A percentile compares a stretch with the other conserved stretches of the same genome.
Conservation (phyloP, 2,797 vertebrate species). For the Crenuchus spilurus region DNA sequence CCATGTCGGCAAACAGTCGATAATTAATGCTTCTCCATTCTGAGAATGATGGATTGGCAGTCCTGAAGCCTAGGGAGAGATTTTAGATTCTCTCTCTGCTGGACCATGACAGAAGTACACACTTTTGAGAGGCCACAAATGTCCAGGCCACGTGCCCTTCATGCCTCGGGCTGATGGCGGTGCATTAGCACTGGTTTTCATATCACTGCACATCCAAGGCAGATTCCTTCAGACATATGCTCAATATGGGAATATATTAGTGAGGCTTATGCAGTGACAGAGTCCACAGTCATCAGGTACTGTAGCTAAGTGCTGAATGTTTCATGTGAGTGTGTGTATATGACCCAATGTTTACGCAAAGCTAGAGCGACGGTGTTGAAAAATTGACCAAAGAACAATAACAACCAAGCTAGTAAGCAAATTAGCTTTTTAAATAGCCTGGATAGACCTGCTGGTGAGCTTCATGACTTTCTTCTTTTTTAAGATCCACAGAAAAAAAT, state of each 20-base stretch:
- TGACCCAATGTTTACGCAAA: conserved; percentile 7
- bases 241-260: conserved; percentile 30
- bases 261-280: background rate
- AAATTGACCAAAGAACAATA: background rate
- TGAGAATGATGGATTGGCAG: conserved; percentile 48
- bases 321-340: background rate
- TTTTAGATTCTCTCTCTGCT: conserved; percentile 22
- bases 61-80: conserved; percentile 19
- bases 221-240: conserved; percentile 42
- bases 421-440: too few relatives aligned
- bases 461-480: too few relatives aligned
- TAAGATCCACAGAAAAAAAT: too few relatives aligned
- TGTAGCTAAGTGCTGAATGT: conserved; percentile 13
- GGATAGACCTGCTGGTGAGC: too few relatives aligned
- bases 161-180: background rate
- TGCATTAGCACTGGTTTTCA: conserved; percentile 20
- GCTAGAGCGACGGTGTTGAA: background rate
- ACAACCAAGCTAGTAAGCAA: background rate
- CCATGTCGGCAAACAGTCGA: conserved; percentile 47
- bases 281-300: background rate
- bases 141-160: background rate
- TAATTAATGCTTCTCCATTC: conserved; percentile 46
- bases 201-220: conserved; percentile 13
- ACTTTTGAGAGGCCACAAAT: background rate
- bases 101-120: conserved; percentile 20